Evolutionary conservation across 2,797 vertebrate species (phyloP).

Genomic region (Labeo calbasu): DNA sequence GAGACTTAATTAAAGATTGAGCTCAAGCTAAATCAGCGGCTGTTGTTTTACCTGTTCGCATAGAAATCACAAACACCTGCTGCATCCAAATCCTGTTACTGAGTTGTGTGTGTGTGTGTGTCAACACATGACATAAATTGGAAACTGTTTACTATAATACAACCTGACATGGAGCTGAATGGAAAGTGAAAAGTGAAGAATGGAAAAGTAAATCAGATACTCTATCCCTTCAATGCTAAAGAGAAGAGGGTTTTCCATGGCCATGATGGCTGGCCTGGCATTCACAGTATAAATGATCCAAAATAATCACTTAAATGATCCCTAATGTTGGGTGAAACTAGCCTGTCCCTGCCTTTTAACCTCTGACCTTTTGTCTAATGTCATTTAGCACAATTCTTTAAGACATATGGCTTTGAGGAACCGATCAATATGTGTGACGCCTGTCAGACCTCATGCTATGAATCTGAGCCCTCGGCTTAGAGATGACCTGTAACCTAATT

Average conservation of each 20-base stretch:
- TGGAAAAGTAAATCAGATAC: conserved; percentile 2
- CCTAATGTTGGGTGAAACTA: conserved; percentile 20
- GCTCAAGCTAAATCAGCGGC: conserved; percentile 18
- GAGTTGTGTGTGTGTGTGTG: conserved; percentile 12
- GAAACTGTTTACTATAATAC: conserved; percentile 3
- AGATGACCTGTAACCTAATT: conserved; percentile 24
- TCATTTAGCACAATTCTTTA: conserved; percentile 22
- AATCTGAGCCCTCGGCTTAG: conserved; percentile 23
- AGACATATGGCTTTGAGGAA: conserved; percentile 13
- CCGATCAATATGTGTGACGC: conserved; percentile 31
- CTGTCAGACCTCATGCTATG: conserved; percentile 20
- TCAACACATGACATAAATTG: not conserved
- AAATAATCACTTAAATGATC: conserved; percentile 21
- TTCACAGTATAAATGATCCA: conserved; percentile 11
- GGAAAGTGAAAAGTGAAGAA: not conserved
- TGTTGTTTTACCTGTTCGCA: conserved; percentile 27
- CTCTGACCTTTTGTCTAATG: conserved; percentile 47
- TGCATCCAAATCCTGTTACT: not conserved
- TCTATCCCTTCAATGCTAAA: conserved; percentile 37
- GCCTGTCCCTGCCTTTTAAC: conserved; percentile 41
- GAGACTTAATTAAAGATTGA: conserved; percentile 23
- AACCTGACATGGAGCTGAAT: conserved; percentile 10
- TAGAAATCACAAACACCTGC: conserved; percentile 19
- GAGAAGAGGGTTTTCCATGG: not conserved
- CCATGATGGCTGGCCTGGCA: not conserved